Evolutionary conservation across 2,797 vertebrate species (phyloP), one percentile per base, ranked within the genome.

Genomic region (Cuculus canorus): DNA sequence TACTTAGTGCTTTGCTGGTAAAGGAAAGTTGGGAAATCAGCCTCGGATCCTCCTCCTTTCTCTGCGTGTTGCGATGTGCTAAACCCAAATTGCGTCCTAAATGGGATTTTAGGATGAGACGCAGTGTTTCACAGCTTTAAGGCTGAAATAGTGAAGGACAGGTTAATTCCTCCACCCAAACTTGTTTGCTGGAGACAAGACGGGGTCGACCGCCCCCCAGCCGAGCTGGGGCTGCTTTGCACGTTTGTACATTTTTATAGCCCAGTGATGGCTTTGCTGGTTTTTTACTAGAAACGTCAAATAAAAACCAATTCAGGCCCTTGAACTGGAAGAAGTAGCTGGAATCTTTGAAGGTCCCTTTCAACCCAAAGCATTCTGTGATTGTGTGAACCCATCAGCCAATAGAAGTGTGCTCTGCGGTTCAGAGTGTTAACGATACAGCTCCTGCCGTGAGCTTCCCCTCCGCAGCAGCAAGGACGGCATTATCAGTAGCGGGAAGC

Each of bases 191-290:
- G 65, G 27, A 23, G 59, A 43, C 33, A 24, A 5, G 41, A 10
- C 0, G 0, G 61, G 17, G 23, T 30, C 18, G 28, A 35, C 45
- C 41, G 8, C 1, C 45, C n/a, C 1, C 1, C 24, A 59, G 18
- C 37, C 5, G 2, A 70, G 48, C 64, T 61, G 41, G 19, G 16
- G 13, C 0, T 37, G 35, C 7, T 52, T 77, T 39, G 52, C 11
- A 1, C 47, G 4, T 27, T 50, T 53, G 28, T 45, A 13, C 16
- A 1, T 39, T 59, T 86, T 47, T 72, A 28, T 47, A 43, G 43
- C 63, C 30, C 47, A 22, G 22, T 25, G 30, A 54, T 47, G 17
- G 28, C 50, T 90, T 65, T 41, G 19, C 39, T 80, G 35, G 0
- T 17, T 56, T 86, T 57, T 53, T 54, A 50, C 61, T 45, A 60